Base-by-base conservation (phyloP, 2,888 invertebrate genomes). In the Serrognathus titanus region DNA sequence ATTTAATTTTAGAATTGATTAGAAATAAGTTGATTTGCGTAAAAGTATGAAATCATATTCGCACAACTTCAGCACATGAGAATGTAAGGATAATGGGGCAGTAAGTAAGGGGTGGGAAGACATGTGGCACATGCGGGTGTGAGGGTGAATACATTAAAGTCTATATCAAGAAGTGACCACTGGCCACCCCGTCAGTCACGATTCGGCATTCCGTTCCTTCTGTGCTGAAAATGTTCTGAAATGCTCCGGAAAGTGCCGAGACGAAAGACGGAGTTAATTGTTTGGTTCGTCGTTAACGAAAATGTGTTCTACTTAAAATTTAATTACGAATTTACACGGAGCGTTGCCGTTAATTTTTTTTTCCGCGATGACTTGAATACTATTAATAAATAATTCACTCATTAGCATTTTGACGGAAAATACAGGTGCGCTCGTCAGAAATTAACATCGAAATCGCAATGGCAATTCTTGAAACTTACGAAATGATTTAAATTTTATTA, bases 71-170 rank as follows among this genome's bases (percentile, higher is more conserved):
- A n/a, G 45, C 20, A 43, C n/a, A 43, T 43, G 49, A 37, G 49
- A 49, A 49, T 49, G 49, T 38, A 49, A 43, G 52, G 47, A 57
- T 24, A 40, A 41, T 41, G 49, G 39, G 48, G 48, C 47, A 31
- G 62, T 58, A 56, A 58, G 55, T 52, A 56, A 57, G 59, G 62
- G 60, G 66, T 60, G 55, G 57, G 55, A 60, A 64, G 60, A 60
- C 66, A 67, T 64, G 66, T 65, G 67, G 65, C 65, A 66, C 69
- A 69, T 69, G 70, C 66, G 69, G 69, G 68, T 65, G 65, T 70
- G 69, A 72, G 75, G 75, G 76, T 76, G 76, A 72, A 76, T 75
- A 75, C 71, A 75, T 76, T 75, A 75, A 66, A 69, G 69, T 70
- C 70, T 73, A 71, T 74, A 75, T 74, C 72, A 72, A 68, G 67